Conservation (phyloP, 2,888 invertebrate species). For the Lasioglossum lativentre region DNA sequence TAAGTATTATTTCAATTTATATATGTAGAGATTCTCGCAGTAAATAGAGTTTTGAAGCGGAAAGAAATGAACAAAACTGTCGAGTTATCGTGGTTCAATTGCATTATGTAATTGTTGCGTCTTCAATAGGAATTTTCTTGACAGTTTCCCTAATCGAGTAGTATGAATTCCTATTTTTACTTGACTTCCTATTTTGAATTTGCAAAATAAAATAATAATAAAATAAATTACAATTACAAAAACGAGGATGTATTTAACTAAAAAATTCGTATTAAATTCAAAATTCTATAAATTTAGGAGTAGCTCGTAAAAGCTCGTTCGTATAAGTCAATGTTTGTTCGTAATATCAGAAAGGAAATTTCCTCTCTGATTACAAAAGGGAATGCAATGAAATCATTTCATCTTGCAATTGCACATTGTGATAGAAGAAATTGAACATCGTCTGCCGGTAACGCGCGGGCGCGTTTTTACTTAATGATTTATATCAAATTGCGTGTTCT, state of each 20-base stretch:
- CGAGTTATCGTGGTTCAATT: too few species aligned
- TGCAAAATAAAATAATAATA: background rate
- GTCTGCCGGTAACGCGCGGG: slow-evolving; percentile 12
- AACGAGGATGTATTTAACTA: background rate
- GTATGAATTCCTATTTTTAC: too few species aligned
- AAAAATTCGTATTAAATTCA: background rate
- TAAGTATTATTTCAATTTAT: too few species aligned
- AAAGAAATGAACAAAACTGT: too few species aligned
- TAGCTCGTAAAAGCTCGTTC: background rate
- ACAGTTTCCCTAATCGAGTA: background rate
- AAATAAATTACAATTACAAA: background rate
- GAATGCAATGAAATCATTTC: too few species aligned
- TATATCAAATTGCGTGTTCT: slow-evolving; percentile 2
- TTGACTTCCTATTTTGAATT: too few species aligned
- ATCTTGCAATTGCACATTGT: background rate
- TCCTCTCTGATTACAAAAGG: background rate
- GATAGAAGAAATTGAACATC: slow-evolving; percentile 3
- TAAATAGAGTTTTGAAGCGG: too few species aligned
- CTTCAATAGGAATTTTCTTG: background rate
- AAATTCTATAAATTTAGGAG: background rate
- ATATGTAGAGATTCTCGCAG: too few species aligned
- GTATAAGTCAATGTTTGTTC: background rate
- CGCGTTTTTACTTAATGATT: slow-evolving; percentile 42
- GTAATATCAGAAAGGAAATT: background rate
- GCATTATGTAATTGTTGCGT: too few species aligned